These are phyloP conservation scores for Hippoglossus hippoglossus DNA, from an alignment of 2,797 vertebrate genomes.

Conservation along the genomic window DNA sequence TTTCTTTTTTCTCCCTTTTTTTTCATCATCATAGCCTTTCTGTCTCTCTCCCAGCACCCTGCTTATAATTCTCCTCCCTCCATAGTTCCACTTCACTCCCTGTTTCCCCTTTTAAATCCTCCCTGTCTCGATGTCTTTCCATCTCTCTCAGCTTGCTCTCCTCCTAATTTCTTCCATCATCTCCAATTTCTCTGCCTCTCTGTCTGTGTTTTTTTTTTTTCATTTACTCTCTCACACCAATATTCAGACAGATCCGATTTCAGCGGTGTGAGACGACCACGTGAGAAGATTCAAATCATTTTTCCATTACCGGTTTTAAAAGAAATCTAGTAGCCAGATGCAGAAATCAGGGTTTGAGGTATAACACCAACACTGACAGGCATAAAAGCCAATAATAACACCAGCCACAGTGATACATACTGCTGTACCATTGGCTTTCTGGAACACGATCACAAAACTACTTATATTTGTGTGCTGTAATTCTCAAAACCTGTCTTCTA, in stretches of 20 bases:
- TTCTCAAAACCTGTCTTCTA: no score
- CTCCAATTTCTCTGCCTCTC: constrained; percentile 28
- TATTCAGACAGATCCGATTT: constrained; percentile 16
- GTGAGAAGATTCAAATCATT: background rate
- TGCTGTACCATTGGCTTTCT: background rate
- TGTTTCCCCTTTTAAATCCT: background rate
- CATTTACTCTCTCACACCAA: background rate
- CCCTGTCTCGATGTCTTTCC: constrained; percentile 3
- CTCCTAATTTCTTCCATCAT: constrained; percentile 30
- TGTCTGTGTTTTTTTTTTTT: background rate
- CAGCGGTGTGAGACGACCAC: constrained; percentile 17
- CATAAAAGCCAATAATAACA: no score
- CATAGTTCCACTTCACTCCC: constrained; percentile 5
- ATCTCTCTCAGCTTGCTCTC: constrained; percentile 6
- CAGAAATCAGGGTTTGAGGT: constrained; percentile 3
- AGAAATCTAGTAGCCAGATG: background rate
- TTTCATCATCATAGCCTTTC: background rate
- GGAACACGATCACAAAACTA: no score
- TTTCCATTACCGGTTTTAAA: constrained; percentile 12
- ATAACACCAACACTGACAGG: background rate
- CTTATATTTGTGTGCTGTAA: no score
- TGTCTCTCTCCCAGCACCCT: background rate
- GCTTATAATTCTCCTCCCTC: constrained; percentile 3
- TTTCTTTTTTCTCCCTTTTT: background rate
- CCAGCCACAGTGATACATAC: background rate